These are phyloP conservation scores for Chionis minor DNA, from an alignment of 2,113 vertebrate genomes.

Conservation along the genomic window DNA sequence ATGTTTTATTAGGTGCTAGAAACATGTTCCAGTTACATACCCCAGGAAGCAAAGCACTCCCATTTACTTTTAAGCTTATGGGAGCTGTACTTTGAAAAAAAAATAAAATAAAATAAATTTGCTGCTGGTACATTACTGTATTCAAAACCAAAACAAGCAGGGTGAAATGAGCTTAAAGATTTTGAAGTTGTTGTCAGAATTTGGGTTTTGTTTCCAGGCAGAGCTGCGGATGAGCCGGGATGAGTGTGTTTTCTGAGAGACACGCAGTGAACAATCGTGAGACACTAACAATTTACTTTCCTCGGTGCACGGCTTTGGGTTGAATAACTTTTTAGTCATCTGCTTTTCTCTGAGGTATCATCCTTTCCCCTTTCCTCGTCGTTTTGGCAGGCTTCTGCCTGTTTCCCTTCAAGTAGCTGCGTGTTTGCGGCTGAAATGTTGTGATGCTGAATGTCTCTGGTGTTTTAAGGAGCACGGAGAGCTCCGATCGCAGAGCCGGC, in stretches of 20 bases:
- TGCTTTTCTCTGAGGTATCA: background rate
- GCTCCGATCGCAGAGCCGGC: background rate
- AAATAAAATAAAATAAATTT: background rate
- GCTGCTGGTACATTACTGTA: constrained; percentile 2
- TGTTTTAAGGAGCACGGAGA: accelerated
- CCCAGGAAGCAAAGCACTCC: constrained; percentile 47
- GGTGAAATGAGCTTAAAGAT: background rate
- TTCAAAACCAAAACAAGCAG: constrained; percentile 34
- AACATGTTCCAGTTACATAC: constrained; percentile 67
- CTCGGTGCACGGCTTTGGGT: background rate
- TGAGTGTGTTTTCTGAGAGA: background rate
- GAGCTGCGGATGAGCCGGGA: background rate
- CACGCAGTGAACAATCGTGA: accelerated
- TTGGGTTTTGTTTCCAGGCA: background rate
- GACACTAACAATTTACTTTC: background rate
- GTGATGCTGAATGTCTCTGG: background rate
- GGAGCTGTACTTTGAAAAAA: background rate
- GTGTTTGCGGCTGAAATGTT: background rate
- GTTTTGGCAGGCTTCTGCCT: background rate
- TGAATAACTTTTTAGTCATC: background rate
- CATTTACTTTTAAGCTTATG: constrained; percentile 59
- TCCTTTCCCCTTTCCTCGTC: background rate
- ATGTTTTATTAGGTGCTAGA: constrained; percentile 70
- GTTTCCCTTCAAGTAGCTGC: background rate
- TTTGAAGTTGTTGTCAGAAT: background rate